Conservation (phyloP, 1,140 invertebrate genomes). For the Cydia strobilella region DNA sequence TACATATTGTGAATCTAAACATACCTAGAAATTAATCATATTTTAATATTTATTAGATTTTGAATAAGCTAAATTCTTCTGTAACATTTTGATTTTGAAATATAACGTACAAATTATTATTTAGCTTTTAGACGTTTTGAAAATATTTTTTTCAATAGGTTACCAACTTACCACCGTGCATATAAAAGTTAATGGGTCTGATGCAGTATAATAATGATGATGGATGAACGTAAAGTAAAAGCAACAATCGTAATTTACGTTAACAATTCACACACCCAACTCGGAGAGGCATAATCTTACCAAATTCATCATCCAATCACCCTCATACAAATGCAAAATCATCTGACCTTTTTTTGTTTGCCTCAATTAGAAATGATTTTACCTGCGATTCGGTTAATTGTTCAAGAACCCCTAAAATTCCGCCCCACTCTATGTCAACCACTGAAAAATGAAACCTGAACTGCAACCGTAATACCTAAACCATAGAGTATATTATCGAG, state of each 20-base stretch:
- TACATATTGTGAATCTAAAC: no score
- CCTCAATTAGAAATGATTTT: constrained; percentile 46
- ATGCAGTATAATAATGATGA: constrained; percentile 1
- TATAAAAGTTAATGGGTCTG: background rate
- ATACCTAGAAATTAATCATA: no score
- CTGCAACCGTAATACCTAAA: background rate
- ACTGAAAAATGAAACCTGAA: background rate
- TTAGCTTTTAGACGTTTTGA: no score
- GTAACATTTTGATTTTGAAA: no score
- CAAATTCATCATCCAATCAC: constrained; percentile 44
- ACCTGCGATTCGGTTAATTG: constrained; percentile 73
- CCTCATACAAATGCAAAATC: constrained; percentile 61
- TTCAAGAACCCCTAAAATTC: constrained; percentile 70
- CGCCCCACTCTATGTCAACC: constrained; percentile 38
- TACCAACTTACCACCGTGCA: no score
- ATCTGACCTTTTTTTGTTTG: constrained; percentile 38
- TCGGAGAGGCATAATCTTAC: constrained; percentile 18
- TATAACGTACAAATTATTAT: no score
- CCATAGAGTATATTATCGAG: background rate
- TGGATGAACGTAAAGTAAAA: background rate
- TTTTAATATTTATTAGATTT: no score
- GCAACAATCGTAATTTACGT: background rate
- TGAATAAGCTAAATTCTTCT: no score
- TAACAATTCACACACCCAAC: constrained; percentile 5
- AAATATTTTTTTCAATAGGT: no score